A percentile compares a stretch with the other conserved stretches of the same genome.
phyloP scores from a whole-genome alignment of 1,140 invertebrate species.

The Rhyzopertha dominica region DNA sequence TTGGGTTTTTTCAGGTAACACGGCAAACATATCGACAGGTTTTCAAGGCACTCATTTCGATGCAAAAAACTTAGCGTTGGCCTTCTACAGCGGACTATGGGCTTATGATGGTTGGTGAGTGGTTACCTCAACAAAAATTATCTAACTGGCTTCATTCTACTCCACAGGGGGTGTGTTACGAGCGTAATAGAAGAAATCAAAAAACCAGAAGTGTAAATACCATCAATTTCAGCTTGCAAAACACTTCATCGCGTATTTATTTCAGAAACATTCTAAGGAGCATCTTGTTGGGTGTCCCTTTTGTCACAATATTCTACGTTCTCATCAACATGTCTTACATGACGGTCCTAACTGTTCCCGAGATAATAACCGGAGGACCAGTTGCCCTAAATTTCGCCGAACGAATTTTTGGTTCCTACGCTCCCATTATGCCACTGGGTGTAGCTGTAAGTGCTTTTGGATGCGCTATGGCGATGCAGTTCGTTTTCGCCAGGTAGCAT shows the following conservation, averaged over 20 bases:
- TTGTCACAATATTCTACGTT: conserved; percentile 83
- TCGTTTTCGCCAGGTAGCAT: conserved; percentile 67
- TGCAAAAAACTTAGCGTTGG: conserved; percentile 74
- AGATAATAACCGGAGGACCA: conserved; percentile 74
- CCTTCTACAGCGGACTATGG: conserved; percentile 91
- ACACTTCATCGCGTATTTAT: conserved; percentile 23
- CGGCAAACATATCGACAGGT: conserved; percentile 63
- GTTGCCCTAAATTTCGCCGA: conserved; percentile 78
- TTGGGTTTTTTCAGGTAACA: conserved; percentile 57
- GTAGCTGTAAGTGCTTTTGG: conserved; percentile 72
- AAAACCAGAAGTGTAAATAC: conserved; percentile 72
- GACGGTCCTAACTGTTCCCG: conserved; percentile 72
- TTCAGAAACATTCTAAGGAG: conserved; percentile 71
- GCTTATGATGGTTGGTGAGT: conserved; percentile 87
- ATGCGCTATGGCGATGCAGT: conserved; percentile 69
- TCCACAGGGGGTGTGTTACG: conserved; percentile 69
- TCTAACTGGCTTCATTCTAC: conserved; percentile 17
- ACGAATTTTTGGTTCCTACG: conserved; percentile 53
- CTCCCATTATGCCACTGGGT: conserved; percentile 64
- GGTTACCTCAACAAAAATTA: conserved; percentile 5
- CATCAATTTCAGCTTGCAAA: neutral
- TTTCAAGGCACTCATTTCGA: conserved; percentile 71
- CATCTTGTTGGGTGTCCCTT: conserved; percentile 84
- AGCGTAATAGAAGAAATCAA: conserved; percentile 91
- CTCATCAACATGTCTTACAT: conserved; percentile 92